Percentiles rank a stretch among this genome's conserved stretches.
phyloP scores from a whole-genome alignment of 2,113 vertebrate species.

The Colaptes auratus region DNA sequence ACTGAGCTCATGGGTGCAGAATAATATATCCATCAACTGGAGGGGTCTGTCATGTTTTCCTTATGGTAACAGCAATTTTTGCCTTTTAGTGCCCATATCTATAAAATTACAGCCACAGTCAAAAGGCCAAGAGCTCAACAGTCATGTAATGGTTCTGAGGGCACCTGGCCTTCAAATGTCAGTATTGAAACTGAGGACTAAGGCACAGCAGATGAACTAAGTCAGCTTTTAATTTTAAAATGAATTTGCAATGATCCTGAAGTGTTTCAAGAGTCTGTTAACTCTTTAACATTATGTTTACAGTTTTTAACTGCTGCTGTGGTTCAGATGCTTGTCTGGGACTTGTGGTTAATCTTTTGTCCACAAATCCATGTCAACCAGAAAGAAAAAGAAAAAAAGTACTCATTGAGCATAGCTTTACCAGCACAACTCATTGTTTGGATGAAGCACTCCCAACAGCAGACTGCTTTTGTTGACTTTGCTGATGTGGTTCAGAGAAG shows the following conservation, averaged over 20 bases:
- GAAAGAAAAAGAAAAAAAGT: not conserved
- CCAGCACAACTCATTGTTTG: constrained; percentile 41
- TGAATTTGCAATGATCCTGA: not conserved
- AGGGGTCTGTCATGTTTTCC: not conserved
- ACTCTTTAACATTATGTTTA: not conserved
- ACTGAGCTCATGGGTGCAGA: not conserved
- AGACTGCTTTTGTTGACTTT: constrained; percentile 46
- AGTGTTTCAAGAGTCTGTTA: constrained; percentile 2
- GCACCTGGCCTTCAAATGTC: not conserved
- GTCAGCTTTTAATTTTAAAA: not conserved
- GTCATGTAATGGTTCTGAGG: not conserved
- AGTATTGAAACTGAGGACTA: not conserved
- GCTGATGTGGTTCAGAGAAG: constrained; percentile 27
- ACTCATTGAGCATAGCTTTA: constrained; percentile 14
- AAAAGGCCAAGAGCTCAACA: not conserved
- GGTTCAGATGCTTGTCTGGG: constrained; percentile 3
- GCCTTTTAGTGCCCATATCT: not conserved
- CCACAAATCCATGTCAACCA: not conserved
- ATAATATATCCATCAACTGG: not conserved
- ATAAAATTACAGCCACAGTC: not conserved
- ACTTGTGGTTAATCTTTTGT: constrained; percentile 35
- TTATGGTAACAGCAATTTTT: not conserved
- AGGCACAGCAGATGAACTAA: not conserved
- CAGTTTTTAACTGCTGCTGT: not conserved
- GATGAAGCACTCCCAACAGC: constrained; percentile 1